Evolutionary conservation across 2,888 invertebrate genomes (phyloP).

Genomic region (Oscheius myriophilus): DNA sequence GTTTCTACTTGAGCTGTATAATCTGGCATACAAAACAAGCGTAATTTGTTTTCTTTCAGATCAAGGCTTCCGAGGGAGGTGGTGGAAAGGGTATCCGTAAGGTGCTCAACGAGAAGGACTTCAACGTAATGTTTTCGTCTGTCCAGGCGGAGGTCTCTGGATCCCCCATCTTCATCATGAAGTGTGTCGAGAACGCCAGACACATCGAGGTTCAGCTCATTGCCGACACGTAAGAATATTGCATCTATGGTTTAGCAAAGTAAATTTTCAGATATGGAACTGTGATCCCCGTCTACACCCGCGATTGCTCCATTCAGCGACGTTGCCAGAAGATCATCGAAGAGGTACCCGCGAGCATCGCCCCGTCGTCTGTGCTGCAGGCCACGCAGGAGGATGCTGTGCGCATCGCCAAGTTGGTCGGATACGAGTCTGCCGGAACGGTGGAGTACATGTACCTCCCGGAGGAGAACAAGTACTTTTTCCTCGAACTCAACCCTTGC

Average conservation of each 20-base stretch:
- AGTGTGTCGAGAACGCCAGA: slow-evolving; percentile 90
- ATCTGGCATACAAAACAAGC: neutral
- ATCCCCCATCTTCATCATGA: slow-evolving; percentile 99
- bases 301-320: slow-evolving; percentile 97
- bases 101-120: slow-evolving; percentile 89
- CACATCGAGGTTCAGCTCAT: slow-evolving; percentile 97
- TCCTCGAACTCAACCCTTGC: slow-evolving; percentile 95
- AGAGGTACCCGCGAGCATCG: slow-evolving; percentile 95
- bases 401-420: slow-evolving; percentile 96
- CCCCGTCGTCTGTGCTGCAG: slow-evolving; percentile 87
- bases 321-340: slow-evolving; percentile 99
- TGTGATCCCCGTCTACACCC: slow-evolving; percentile 95
- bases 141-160: slow-evolving; percentile 86
- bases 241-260: neutral
- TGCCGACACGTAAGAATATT: slow-evolving; percentile 81
- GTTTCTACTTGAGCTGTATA: neutral
- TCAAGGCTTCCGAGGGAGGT: slow-evolving; percentile 98
- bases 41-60: slow-evolving; percentile 75
- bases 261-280: slow-evolving; percentile 81
- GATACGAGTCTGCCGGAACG: slow-evolving; percentile 97
- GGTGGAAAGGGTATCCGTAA: slow-evolving; percentile 98
- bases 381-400: slow-evolving; percentile 98
- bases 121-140: slow-evolving; percentile 89
- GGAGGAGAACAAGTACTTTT: slow-evolving; percentile 83
- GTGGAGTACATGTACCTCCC: slow-evolving; percentile 95